Conservation (phyloP, 2,797 vertebrate genomes). For the Botia almorhae region DNA sequence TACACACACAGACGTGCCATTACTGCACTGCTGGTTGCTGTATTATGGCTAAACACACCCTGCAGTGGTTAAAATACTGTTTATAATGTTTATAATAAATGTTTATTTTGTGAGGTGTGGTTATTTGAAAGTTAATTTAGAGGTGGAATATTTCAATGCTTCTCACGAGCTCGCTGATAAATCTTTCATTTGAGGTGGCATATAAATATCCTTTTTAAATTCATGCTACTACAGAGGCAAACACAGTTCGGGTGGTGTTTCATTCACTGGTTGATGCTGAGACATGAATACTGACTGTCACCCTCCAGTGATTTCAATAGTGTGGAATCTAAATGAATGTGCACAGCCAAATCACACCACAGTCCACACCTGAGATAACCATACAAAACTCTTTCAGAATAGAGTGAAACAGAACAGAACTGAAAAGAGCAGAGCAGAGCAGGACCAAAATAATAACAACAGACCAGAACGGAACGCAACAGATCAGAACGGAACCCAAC, state of each 20-base stretch:
- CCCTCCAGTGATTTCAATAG: constrained; percentile 33
- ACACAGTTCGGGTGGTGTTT: constrained; percentile 24
- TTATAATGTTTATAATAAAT: too few species aligned
- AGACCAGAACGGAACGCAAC: too few species aligned
- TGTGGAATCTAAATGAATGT: constrained; percentile 31
- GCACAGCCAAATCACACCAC: background rate
- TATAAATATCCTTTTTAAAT: constrained; percentile 33
- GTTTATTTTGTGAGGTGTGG: constrained; percentile 9
- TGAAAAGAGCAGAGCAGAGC: background rate
- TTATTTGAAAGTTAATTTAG: background rate
- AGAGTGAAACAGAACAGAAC: background rate
- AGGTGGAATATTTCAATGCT: background rate
- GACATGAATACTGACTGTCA: constrained; percentile 36
- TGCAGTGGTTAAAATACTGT: too few species aligned
- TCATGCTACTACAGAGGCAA: constrained; percentile 17
- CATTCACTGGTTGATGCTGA: constrained; percentile 33
- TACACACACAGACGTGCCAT: constrained; percentile 36
- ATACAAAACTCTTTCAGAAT: background rate
- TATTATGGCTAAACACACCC: constrained; percentile 45
- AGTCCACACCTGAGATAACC: background rate
- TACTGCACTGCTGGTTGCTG: constrained; percentile 52
- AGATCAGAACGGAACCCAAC: too few species aligned
- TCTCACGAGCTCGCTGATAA: background rate
- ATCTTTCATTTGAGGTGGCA: background rate
- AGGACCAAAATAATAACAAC: background rate